Conservation (phyloP, 1,140 invertebrate species). For the Camponotus pennsylvanicus region DNA sequence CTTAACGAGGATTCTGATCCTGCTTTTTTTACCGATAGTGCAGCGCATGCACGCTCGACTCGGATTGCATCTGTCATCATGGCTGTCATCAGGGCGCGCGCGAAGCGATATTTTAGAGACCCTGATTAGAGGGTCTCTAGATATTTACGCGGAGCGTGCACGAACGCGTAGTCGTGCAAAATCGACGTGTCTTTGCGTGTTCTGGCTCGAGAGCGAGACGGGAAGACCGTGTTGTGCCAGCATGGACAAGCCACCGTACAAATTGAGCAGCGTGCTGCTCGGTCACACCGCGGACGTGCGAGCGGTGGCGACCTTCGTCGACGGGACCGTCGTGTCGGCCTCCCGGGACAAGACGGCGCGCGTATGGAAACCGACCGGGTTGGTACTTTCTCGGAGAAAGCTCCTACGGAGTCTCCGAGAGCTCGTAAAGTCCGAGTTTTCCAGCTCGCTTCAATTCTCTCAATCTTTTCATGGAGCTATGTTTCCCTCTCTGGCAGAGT, state of each 20-base stretch:
- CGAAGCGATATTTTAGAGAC: neutral
- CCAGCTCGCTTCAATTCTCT: neutral
- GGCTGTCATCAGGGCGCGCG: neutral
- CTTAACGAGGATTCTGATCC: too few species aligned
- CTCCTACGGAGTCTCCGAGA: too few species aligned
- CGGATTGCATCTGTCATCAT: slow-evolving; percentile 27
- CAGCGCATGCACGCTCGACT: neutral
- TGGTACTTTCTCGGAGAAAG: slow-evolving; percentile 55
- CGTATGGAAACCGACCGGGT: slow-evolving; percentile 94
- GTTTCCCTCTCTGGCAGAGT: neutral
- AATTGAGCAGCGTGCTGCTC: slow-evolving; percentile 91
- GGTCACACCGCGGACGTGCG: slow-evolving; percentile 95
- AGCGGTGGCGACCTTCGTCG: slow-evolving; percentile 89
- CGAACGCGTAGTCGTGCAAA: neutral
- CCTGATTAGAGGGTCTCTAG: too few species aligned
- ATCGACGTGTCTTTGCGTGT: slow-evolving; percentile 8
- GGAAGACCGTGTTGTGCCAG: neutral
- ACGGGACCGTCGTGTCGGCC: slow-evolving; percentile 92
- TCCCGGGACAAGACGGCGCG: slow-evolving; percentile 95
- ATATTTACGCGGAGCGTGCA: neutral
- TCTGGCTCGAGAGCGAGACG: neutral
- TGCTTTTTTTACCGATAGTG: neutral
- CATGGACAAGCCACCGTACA: slow-evolving; percentile 85
- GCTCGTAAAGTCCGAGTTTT: neutral
- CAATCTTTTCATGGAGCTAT: neutral